These are phyloP conservation scores for Cuniculus paca DNA, from an alignment of 2,797 vertebrate genomes.

Conservation along the genomic window DNA sequence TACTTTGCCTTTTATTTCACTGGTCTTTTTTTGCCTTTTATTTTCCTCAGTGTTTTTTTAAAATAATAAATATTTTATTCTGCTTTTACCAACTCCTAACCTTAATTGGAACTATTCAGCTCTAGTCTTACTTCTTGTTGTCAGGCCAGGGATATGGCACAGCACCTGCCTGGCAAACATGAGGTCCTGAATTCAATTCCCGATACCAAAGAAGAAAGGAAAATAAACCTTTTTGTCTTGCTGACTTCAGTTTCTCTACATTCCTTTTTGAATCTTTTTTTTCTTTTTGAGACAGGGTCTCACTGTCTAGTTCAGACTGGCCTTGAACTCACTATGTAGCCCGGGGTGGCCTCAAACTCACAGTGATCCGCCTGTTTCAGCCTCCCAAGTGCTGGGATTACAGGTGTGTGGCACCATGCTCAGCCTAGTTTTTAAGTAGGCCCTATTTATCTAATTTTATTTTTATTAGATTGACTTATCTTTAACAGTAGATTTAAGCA, in stretches of 20 bases:
- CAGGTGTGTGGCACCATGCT: not conserved
- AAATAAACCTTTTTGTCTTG: not conserved
- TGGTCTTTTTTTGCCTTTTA: not conserved
- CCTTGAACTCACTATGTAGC: not conserved
- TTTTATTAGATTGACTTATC: not conserved
- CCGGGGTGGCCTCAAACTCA: not conserved
- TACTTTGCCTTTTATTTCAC: not conserved
- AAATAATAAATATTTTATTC: not conserved
- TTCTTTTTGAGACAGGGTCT: not conserved
- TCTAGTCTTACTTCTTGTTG: not conserved
- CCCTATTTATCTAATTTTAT: not conserved
- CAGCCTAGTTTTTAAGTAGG: not conserved
- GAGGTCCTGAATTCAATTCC: no score
- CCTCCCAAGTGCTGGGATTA: not conserved
- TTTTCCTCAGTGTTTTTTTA: not conserved
- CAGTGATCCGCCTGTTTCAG: not conserved
- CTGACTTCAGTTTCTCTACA: not conserved
- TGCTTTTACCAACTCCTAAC: not conserved
- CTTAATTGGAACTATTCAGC: constrained; percentile 18
- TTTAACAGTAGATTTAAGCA: not conserved
- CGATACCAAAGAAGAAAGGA: no score
- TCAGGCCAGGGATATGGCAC: no score
- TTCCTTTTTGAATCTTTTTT: not conserved
- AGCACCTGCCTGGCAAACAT: no score
- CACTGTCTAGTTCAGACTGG: not conserved